Conservation (phyloP, 2,888 invertebrate genomes). For the Phortica magna region DNA sequence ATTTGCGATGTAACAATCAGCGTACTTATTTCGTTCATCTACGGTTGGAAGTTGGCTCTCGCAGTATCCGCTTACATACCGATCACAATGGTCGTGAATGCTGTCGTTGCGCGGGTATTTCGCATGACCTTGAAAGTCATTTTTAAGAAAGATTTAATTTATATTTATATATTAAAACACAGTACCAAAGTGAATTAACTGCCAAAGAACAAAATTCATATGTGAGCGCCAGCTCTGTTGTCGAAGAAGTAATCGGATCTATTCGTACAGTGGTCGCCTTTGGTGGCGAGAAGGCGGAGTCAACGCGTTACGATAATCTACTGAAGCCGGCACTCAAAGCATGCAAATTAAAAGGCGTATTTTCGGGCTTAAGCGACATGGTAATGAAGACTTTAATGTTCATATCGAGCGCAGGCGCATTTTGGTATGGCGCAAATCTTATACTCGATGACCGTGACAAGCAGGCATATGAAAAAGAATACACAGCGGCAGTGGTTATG, state of each 20-base stretch:
- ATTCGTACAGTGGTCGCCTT: constrained; percentile 88
- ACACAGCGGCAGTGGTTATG: constrained; percentile 84
- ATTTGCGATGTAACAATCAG: constrained; percentile 77
- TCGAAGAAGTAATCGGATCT: constrained; percentile 86
- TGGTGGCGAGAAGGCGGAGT: constrained; percentile 86
- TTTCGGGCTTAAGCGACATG: constrained; percentile 84
- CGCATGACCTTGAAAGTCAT: too few relatives aligned
- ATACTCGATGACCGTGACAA: constrained; percentile 82
- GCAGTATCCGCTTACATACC: constrained; percentile 88
- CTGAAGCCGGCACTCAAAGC: too few relatives aligned
- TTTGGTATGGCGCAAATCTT: constrained; percentile 88
- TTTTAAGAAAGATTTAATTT: background rate
- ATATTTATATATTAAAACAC: constrained; percentile 51
- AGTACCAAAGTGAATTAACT: constrained; percentile 83
- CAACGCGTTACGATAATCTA: constrained; percentile 79
- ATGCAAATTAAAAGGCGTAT: constrained; percentile 82
- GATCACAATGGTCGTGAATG: constrained; percentile 84
- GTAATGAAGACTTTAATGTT: constrained; percentile 87
- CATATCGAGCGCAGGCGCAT: constrained; percentile 84
- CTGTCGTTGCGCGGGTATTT: constrained; percentile 84
- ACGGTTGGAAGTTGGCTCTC: constrained; percentile 91
- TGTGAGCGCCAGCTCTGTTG: constrained; percentile 86
- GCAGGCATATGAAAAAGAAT: constrained; percentile 80
- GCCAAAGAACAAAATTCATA: constrained; percentile 84
- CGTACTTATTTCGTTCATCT: constrained; percentile 83